phyloP scores from a whole-genome alignment of 2,797 vertebrate genomes.

The Anas bahamensis region DNA sequence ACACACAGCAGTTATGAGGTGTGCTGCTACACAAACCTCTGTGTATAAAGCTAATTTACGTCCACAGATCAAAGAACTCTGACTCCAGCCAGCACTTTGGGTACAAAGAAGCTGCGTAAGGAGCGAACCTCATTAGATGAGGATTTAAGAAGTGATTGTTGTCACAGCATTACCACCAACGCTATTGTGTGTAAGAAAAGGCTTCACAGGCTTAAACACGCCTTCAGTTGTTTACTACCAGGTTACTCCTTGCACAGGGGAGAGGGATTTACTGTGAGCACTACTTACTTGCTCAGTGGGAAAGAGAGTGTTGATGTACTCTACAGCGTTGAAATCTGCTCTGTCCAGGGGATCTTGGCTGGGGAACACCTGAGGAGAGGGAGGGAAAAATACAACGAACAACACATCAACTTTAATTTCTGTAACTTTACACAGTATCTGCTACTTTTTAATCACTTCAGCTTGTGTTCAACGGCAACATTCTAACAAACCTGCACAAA shows the following conservation, averaged over 20 bases:
- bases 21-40: neutral
- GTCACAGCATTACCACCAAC: neutral
- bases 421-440: neutral
- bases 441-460: neutral
- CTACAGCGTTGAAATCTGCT: constrained; percentile 97
- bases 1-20: neutral
- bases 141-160: neutral
- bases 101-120: neutral
- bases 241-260: neutral
- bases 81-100: neutral
- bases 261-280: neutral
- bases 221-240: neutral
- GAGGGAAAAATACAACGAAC: neutral
- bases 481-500: neutral
- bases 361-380: constrained; percentile 89
- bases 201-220: neutral
- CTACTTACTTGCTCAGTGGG: constrained; percentile 93
- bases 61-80: neutral
- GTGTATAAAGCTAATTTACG: neutral
- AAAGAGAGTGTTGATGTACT: constrained; percentile 97
- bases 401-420: neutral
- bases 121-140: neutral
- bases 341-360: constrained; percentile 96
- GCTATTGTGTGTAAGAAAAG: neutral
- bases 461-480: neutral